Evolutionary conservation across 2,797 vertebrate genomes (phyloP), one percentile per base, ranked within the genome.

Genomic region (Catharus ustulatus): DNA sequence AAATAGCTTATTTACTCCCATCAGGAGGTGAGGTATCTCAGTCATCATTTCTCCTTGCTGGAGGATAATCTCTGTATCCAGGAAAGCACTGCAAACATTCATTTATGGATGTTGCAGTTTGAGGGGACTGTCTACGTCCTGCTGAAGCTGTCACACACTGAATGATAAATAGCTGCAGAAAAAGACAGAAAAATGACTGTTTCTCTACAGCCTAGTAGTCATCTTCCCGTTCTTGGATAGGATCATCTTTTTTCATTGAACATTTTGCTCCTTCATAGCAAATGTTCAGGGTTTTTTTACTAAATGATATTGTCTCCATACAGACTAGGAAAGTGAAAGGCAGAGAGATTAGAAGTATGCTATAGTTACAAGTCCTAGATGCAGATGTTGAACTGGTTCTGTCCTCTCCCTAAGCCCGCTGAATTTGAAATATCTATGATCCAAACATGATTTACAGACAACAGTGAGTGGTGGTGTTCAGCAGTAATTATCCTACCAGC

Each of bases 71-170:
- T 61, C 71, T 59, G 38, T 29, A 67, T 15, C 42, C 62, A 57
- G 42, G 52, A 59, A 86, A 74, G 69, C 14, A 15, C 34, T 2
- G 3, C 68, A 48, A 84, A 67, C 49, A 49, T 75, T 84, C 42
- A 67, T 84, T 93, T 94, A 78, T 48, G 34, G 73, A 84, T 90
- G 84, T 88, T 88, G 51, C 36, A 38, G 16, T 72, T 77, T 48
- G 49, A 91, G 57, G 30, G 27, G 9, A 71, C 68, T 86, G 69
- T 74, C 69, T 67, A 9, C 0, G 0, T 74, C 66, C 58, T 68
- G 66, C 32, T 75, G 66, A 89, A 89, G 18, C 66, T 86, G 57
- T 75, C 89, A 89, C 61, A 64, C 15, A 17, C 42, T 61, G 49
- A 89, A 64, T 42, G 26, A 90, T 38, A 52, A 94, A 77, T 15